Conservation (phyloP, 2,888 invertebrate species). For the Tenthredo distinguenda region DNA sequence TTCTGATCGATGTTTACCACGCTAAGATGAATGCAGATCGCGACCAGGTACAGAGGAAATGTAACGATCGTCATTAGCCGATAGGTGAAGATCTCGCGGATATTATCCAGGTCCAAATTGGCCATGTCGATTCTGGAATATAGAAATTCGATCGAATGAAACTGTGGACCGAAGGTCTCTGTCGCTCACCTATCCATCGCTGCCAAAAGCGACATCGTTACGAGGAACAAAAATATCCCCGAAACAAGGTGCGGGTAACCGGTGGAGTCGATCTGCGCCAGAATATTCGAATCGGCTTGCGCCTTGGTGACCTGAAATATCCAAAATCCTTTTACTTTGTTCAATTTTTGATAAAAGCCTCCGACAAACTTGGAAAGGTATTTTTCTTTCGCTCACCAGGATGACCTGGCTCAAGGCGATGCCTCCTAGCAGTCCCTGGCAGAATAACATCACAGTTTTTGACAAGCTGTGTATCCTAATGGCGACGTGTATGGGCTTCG, state of each 20-base stretch:
- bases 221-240: slow-evolving; percentile 68
- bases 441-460: slow-evolving; percentile 69
- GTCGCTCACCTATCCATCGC: slow-evolving; percentile 71
- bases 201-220: slow-evolving; percentile 68
- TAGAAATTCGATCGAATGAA: background rate
- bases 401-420: slow-evolving; percentile 74
- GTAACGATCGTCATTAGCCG: slow-evolving; percentile 68
- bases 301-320: slow-evolving; percentile 3
- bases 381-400: slow-evolving; percentile 65
- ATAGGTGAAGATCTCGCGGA: slow-evolving; percentile 68
- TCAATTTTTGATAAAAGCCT: background rate
- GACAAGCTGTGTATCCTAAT: slow-evolving; percentile 71
- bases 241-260: slow-evolving; percentile 2
- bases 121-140: slow-evolving; percentile 71
- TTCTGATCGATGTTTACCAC: slow-evolving; percentile 67
- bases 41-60: slow-evolving; percentile 70
- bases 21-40: slow-evolving; percentile 71
- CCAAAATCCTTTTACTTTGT: background rate
- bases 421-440: slow-evolving; percentile 74
- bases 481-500: slow-evolving; percentile 70
- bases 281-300: background rate
- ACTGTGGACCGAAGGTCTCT: background rate
- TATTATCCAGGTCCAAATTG: slow-evolving; percentile 66
- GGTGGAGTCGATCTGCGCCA: background rate
- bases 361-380: background rate